Conservation (phyloP, 1,140 invertebrate genomes). For the Eumaeus atala region DNA sequence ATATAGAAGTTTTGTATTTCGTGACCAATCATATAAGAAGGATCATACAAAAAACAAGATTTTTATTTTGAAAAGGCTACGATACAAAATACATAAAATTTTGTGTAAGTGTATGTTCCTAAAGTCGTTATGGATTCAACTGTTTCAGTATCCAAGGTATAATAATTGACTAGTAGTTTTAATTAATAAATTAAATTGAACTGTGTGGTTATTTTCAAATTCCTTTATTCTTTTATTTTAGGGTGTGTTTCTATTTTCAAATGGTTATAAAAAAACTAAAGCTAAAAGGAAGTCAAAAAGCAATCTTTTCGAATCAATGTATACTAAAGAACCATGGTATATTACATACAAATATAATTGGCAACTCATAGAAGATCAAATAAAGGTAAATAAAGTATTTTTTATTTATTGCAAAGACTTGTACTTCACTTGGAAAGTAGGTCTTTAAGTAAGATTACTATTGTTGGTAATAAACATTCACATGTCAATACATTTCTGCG, state of each 20-base stretch:
- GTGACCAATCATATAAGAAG: too few relatives aligned
- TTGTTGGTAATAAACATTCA: too few relatives aligned
- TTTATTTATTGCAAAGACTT: too few relatives aligned
- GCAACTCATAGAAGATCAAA: slow-evolving; percentile 41
- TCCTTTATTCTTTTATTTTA: slow-evolving; percentile 31
- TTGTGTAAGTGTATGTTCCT: background rate
- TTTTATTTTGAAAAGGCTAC: slow-evolving; percentile 24
- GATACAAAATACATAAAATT: background rate
- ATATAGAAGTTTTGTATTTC: too few relatives aligned
- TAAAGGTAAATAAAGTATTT: slow-evolving; percentile 32
- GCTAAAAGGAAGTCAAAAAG: slow-evolving; percentile 33
- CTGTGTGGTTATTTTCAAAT: background rate
- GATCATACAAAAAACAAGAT: slow-evolving; percentile 3
- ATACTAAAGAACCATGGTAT: slow-evolving; percentile 51
- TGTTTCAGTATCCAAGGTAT: slow-evolving; percentile 58
- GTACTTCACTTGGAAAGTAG: too few relatives aligned
- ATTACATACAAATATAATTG: slow-evolving; percentile 46
- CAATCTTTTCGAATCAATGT: slow-evolving; percentile 39
- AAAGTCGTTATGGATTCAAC: slow-evolving; percentile 46
- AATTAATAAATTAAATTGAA: background rate
- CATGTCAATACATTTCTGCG: too few relatives aligned
- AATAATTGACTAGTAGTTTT: background rate
- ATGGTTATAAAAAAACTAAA: slow-evolving; percentile 47
- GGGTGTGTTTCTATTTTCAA: slow-evolving; percentile 59
- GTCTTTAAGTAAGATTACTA: too few relatives aligned